Conservation (phyloP, 2,113 vertebrate species). For the Ibidorhyncha struthersii region DNA sequence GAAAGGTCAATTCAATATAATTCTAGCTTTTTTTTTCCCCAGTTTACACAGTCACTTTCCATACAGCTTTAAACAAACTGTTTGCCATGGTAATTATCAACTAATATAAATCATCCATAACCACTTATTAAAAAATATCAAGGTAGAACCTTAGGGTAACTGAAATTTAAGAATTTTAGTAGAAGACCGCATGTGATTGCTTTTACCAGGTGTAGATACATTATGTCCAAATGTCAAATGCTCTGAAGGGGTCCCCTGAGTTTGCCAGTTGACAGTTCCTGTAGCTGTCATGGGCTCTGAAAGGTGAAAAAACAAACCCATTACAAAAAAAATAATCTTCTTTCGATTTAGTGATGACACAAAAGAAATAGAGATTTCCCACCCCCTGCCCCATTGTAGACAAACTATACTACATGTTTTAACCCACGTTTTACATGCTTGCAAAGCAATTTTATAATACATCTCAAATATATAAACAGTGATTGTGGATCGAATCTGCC, state of each 20-base stretch:
- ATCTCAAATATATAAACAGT: not conserved
- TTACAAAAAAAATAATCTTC: not conserved
- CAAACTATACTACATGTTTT: not conserved
- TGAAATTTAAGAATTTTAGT: not conserved
- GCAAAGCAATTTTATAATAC: not conserved
- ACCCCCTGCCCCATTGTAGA: accelerated
- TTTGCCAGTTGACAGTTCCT: not conserved
- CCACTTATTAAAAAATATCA: not conserved
- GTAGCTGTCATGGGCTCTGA: not conserved
- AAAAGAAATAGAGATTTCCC: not conserved
- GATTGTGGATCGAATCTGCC: not conserved
- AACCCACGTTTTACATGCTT: not conserved
- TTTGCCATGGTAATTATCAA: not conserved
- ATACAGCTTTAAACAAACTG: not conserved
- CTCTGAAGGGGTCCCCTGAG: not conserved
- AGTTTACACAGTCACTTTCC: not conserved
- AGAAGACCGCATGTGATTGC: not conserved
- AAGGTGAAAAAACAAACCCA: not conserved
- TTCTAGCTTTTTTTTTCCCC: not conserved
- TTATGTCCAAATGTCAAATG: not conserved
- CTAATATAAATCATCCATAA: not conserved
- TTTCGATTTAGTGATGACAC: not conserved
- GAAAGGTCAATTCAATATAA: not conserved
- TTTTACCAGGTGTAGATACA: not conserved
- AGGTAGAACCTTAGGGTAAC: not conserved